Base-by-base conservation (phyloP, 2,113 vertebrate genomes). In the Rhinopomastus cyanomelas region DNA sequence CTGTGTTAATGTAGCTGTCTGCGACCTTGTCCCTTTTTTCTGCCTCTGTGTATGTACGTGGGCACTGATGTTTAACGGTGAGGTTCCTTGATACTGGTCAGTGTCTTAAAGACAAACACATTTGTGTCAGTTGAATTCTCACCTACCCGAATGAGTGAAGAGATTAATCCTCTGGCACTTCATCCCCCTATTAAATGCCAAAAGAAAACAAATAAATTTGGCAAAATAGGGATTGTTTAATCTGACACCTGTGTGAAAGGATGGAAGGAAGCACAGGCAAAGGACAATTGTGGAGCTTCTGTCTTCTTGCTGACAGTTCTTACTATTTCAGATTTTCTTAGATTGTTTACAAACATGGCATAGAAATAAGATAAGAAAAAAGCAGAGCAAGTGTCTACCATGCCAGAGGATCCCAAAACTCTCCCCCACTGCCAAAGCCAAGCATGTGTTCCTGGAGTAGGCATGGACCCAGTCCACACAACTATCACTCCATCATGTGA, bases 401-500 rank as follows among this genome's bases (percentile, higher is more conserved):
- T 34, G 32, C 37, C 36, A 39, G 71, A 75, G 61, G 11, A 15
- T 68, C 27, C n/a, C 53, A 67, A 53, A 67, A 53, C 2, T 1
- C 21, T 48, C n/a, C 77, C 20, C 48, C 9, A 29, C 20, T 81
- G 65, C 83, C 57, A 52, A 78, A 61, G 49, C 56, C 80, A 78
- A 59, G 44, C 60, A 34, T 16, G 3, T 46, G 26, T 20, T 86
- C 65, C 59, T 51, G 49, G 55, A 20, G 36, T 17, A 26, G 42
- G 32, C 44, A 36, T 62, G 13, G 67, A 52, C 67, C 48, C 72
- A 61, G 27, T 34, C 48, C 73, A 30, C 44, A 34, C 11, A n/a
- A 23, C 52, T 76, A 67, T 55, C 0, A 0, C 39, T 77, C 32
- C 46, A 61, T 44, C 57, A 71, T 0, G 0, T 48, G 53, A 60